phyloP scores from a whole-genome alignment of 2,888 invertebrate genomes.

The Zonitis immaculata region DNA sequence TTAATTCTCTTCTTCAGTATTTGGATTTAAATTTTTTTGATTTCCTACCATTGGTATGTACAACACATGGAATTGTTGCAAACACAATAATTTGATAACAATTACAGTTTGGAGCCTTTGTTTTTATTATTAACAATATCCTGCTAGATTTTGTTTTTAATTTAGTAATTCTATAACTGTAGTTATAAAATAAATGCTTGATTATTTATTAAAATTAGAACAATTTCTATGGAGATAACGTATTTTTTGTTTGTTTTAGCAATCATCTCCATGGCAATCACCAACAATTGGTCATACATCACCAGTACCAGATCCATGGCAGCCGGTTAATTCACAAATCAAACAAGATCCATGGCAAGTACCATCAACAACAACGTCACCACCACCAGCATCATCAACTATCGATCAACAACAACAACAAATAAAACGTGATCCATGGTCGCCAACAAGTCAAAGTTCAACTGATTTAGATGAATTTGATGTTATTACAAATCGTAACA shows the following conservation, averaged over 20 bases:
- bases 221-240: too few relatives aligned
- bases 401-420: slow-evolving; percentile 24
- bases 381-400: slow-evolving; percentile 17
- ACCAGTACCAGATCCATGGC: slow-evolving; percentile 58
- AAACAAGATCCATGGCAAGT: slow-evolving; percentile 34
- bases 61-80: not conserved
- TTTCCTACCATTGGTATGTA: slow-evolving; percentile 32
- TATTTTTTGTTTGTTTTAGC: slow-evolving; percentile 10
- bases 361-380: slow-evolving; percentile 11
- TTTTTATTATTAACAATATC: too few relatives aligned
- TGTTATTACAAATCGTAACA: slow-evolving; percentile 72
- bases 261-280: slow-evolving; percentile 63
- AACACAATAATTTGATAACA: too few relatives aligned
- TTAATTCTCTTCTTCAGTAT: slow-evolving; percentile 30
- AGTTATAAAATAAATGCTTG: too few relatives aligned
- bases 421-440: slow-evolving; percentile 53
- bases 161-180: too few relatives aligned
- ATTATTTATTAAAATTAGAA: too few relatives aligned
- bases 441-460: slow-evolving; percentile 48
- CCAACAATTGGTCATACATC: slow-evolving; percentile 30
- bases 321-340: slow-evolving; percentile 39
- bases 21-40: slow-evolving; percentile 35
- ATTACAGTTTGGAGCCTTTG: too few relatives aligned
- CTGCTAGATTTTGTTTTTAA: too few relatives aligned
- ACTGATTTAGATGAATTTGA: slow-evolving; percentile 85